Evolutionary conservation across 2,888 invertebrate genomes (phyloP).

Genomic region (Drosophila recens): DNA sequence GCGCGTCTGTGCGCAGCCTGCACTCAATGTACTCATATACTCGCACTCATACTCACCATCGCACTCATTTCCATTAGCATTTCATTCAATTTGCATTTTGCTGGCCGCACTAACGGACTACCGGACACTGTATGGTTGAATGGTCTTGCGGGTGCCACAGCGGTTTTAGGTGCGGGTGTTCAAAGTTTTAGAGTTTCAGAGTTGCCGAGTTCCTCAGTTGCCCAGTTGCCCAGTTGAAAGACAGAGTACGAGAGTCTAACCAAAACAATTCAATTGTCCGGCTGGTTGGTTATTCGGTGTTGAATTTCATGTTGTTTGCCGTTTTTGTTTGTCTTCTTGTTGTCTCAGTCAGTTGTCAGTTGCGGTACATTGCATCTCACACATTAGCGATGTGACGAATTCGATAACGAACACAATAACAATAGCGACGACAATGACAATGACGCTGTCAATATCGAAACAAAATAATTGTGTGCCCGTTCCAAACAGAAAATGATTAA

Average conservation of each 20-base stretch:
- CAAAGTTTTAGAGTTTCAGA: neutral
- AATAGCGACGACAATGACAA: neutral
- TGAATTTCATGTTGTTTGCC: constrained; percentile 43
- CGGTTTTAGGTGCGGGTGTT: constrained; percentile 3
- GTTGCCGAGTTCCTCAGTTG: too few relatives aligned
- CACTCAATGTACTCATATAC: constrained; percentile 51
- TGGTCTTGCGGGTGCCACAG: constrained; percentile 63
- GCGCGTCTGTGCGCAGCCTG: constrained; percentile 61
- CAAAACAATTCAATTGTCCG: constrained; percentile 77
- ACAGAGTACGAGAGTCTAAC: constrained; percentile 17
- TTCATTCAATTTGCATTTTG: constrained; percentile 78
- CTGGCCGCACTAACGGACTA: constrained; percentile 25
- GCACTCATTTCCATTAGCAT: constrained; percentile 70
- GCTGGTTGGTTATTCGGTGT: constrained; percentile 66
- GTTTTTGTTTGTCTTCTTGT: constrained; percentile 6
- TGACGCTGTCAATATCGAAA: constrained; percentile 3
- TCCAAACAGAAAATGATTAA: neutral
- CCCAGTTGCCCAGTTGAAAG: neutral
- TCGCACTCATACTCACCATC: constrained; percentile 34
- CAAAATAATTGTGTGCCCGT: neutral
- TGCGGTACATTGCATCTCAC: constrained; percentile 83
- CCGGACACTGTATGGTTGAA: constrained; percentile 60
- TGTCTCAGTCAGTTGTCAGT: constrained; percentile 60
- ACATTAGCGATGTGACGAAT: constrained; percentile 78
- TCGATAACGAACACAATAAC: constrained; percentile 39